Evolutionary conservation across 2,113 vertebrate genomes (phyloP).

Genomic region (Amia ocellicauda): DNA sequence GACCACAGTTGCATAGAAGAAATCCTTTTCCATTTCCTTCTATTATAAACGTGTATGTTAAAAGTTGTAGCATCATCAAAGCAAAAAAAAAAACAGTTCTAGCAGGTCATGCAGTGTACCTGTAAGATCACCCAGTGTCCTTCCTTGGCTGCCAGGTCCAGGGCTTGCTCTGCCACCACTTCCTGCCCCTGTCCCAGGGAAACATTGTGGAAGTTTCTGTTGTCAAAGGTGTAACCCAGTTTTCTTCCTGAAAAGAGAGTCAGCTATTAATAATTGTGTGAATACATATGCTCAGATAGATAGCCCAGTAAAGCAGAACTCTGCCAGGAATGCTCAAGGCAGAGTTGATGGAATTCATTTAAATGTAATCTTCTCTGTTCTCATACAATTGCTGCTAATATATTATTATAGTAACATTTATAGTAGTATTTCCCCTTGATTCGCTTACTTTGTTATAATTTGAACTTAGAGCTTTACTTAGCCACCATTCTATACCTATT

Average conservation of each 20-base stretch:
- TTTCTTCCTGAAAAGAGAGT: constrained; percentile 72
- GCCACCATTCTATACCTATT: too few species aligned
- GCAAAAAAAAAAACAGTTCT: too few species aligned
- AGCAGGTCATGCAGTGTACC: constrained; percentile 51
- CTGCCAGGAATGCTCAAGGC: constrained; percentile 18
- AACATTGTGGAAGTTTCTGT: constrained; percentile 87
- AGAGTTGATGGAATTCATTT: constrained; percentile 9
- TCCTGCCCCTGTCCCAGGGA: constrained; percentile 95
- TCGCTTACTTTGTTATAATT: too few species aligned
- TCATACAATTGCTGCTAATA: not conserved
- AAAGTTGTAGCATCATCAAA: too few species aligned
- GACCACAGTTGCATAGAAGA: too few species aligned
- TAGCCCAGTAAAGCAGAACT: not conserved
- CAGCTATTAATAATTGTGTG: constrained; percentile 8
- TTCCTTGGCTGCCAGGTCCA: constrained; percentile 76
- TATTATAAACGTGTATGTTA: too few species aligned
- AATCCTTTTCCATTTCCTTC: too few species aligned
- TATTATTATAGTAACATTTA: too few species aligned
- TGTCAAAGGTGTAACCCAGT: constrained; percentile 86
- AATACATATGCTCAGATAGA: constrained; percentile 1
- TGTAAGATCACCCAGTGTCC: constrained; percentile 97
- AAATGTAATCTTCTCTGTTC: constrained; percentile 2
- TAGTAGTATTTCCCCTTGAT: too few species aligned
- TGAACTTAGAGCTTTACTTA: too few species aligned
- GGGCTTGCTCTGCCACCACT: constrained; percentile 76